These are phyloP conservation scores for Diabrotica undecimpunctata DNA, from an alignment of 1,140 invertebrate genomes.

Conservation along the genomic window DNA sequence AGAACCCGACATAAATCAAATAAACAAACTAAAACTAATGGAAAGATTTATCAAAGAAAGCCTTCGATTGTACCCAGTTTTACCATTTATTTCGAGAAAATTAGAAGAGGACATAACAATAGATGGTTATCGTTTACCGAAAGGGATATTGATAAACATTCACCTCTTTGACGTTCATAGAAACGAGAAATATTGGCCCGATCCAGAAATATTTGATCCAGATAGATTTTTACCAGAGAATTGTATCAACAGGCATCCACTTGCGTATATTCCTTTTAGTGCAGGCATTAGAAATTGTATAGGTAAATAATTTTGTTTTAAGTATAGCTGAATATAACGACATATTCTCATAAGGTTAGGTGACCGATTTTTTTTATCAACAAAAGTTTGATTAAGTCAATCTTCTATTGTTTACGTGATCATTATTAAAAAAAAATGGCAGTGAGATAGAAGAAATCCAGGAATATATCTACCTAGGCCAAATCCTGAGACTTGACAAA, in stretches of 20 bases:
- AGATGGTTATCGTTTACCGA: constrained; percentile 28
- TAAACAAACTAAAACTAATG: constrained; percentile 12
- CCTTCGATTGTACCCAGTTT: constrained; percentile 63
- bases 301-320: constrained; percentile 40
- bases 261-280: constrained; percentile 62
- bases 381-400: no score
- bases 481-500: no score
- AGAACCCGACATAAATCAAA: not conserved
- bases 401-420: no score
- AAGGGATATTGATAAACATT: constrained; percentile 12
- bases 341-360: no score
- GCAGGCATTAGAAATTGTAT: constrained; percentile 66
- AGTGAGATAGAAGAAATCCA: no score
- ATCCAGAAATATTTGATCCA: constrained; percentile 65
- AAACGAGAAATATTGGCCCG: constrained; percentile 50
- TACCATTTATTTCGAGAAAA: constrained; percentile 60
- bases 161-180: constrained; percentile 31
- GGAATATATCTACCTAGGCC: no score
- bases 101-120: constrained; percentile 51
- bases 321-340: not conserved
- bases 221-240: constrained; percentile 64
- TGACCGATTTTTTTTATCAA: no score
- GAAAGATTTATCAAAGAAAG: constrained; percentile 56
- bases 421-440: no score
- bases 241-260: constrained; percentile 48